Percentiles rank a stretch among this genome's conserved stretches.
These are phyloP conservation scores for Rhinophrynus dorsalis DNA, from an alignment of 2,797 vertebrate species.

Conservation along the genomic window DNA sequence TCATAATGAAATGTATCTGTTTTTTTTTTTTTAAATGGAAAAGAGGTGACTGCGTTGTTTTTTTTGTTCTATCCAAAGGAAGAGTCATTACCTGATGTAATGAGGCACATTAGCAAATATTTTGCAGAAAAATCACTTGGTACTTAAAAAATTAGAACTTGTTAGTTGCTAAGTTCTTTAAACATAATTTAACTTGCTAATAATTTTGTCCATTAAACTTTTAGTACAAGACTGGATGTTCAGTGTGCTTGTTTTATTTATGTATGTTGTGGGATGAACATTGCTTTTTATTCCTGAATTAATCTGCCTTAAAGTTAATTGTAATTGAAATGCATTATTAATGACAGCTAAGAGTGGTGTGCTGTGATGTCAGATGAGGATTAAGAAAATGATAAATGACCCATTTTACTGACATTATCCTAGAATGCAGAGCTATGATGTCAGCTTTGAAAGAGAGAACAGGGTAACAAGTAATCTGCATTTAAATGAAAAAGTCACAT, in stretches of 20 bases:
- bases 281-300: slow-evolving; percentile 45
- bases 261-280: slow-evolving; percentile 51
- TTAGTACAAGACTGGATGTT: slow-evolving; percentile 29
- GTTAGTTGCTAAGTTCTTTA: neutral
- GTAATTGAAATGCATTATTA: slow-evolving; percentile 49
- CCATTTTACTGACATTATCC: slow-evolving; percentile 24
- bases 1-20: too few species aligned
- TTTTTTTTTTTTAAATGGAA: too few species aligned
- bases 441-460: slow-evolving; percentile 2
- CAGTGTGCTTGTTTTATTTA: slow-evolving; percentile 35
- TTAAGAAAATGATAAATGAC: slow-evolving; percentile 45
- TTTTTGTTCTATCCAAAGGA: neutral
- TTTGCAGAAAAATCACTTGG: too few species aligned
- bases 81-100: too few species aligned
- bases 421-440: slow-evolving; percentile 20
- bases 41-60: neutral
- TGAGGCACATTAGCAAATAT: too few species aligned
- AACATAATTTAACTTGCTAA: slow-evolving; percentile 50
- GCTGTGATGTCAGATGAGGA: slow-evolving; percentile 37
- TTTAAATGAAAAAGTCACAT: neutral
- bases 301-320: slow-evolving; percentile 45
- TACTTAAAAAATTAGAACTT: neutral
- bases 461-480: slow-evolving; percentile 7
- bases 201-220: slow-evolving; percentile 47
- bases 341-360: slow-evolving; percentile 39